Percentiles rank a stretch among this genome's conserved stretches.
Conservation (phyloP, 2,888 invertebrate species). For the Drosophila nigritarsus region DNA sequence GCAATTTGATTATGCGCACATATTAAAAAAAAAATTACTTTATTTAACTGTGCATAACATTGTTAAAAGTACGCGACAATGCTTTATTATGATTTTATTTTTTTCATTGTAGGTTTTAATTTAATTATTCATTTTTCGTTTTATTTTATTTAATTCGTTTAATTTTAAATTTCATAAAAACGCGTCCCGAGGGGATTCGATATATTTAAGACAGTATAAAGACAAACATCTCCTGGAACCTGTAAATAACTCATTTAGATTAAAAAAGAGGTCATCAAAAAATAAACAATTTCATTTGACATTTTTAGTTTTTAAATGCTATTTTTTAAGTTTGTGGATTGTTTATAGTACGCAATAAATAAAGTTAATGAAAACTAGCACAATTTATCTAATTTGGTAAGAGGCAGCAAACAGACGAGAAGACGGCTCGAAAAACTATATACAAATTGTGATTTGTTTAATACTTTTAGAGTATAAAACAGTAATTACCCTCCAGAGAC, state of each 20-base stretch:
- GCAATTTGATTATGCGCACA: not conserved
- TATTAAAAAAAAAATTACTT: constrained; percentile 7
- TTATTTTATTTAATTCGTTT: not conserved
- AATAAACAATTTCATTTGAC: not conserved
- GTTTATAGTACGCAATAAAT: not conserved
- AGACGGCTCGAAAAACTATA: too few species aligned
- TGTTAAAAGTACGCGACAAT: not conserved
- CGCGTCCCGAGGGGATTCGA: not conserved
- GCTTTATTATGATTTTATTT: too few species aligned
- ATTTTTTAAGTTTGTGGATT: not conserved
- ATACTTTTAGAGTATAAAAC: too few species aligned
- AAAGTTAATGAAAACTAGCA: not conserved
- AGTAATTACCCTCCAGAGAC: not conserved
- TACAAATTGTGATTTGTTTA: too few species aligned
- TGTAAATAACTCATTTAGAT: rapidly evolving
- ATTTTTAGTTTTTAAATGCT: not conserved
- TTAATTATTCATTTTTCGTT: not conserved
- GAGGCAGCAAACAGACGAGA: not conserved
- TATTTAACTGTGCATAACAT: not conserved
- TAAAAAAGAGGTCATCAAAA: not conserved
- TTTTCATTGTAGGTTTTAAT: not conserved
- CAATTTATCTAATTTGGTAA: not conserved
- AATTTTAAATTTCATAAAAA: not conserved
- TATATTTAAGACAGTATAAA: not conserved
- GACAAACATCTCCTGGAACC: not conserved